Percentiles rank a stretch among this genome's conserved stretches.
Conservation (phyloP, 2,888 invertebrate genomes). For the Heteromyza rotundicornis region DNA sequence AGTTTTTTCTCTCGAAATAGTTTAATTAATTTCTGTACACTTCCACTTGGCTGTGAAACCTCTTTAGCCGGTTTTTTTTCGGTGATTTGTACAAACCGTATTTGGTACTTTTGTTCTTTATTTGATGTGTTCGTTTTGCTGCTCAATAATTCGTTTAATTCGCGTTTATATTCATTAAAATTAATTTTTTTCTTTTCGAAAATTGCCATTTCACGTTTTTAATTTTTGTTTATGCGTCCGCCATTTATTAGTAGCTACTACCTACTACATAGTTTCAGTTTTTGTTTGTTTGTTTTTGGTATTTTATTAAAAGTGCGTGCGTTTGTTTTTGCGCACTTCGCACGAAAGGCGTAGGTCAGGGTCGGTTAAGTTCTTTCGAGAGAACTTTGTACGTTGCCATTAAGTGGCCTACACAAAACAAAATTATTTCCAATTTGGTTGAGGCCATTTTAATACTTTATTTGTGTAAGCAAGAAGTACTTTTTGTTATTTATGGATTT, state of each 20-base stretch:
- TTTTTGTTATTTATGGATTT: too few relatives aligned
- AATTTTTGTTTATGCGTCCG: neutral
- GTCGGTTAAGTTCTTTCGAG: conserved; percentile 9
- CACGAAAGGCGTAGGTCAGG: conserved; percentile 14
- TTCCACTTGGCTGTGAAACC: too few relatives aligned
- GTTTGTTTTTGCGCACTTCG: neutral
- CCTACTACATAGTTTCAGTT: neutral
- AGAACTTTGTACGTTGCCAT: neutral
- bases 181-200: neutral
- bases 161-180: too few relatives aligned
- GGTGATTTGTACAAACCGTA: too few relatives aligned
- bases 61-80: too few relatives aligned
- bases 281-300: neutral
- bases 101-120: neutral
- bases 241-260: neutral
- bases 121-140: neutral
- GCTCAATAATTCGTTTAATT: neutral
- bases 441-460: too few relatives aligned
- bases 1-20: too few relatives aligned
- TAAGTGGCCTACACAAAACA: too few relatives aligned
- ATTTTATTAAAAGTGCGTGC: neutral
- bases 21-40: too few relatives aligned
- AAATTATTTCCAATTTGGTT: too few relatives aligned
- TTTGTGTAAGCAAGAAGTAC: too few relatives aligned
- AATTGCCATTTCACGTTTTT: neutral